These are phyloP conservation scores for Dendrophyllia cribrosa DNA, from an alignment of 64 coral and sea anemone species.

Conservation along the genomic window DNA sequence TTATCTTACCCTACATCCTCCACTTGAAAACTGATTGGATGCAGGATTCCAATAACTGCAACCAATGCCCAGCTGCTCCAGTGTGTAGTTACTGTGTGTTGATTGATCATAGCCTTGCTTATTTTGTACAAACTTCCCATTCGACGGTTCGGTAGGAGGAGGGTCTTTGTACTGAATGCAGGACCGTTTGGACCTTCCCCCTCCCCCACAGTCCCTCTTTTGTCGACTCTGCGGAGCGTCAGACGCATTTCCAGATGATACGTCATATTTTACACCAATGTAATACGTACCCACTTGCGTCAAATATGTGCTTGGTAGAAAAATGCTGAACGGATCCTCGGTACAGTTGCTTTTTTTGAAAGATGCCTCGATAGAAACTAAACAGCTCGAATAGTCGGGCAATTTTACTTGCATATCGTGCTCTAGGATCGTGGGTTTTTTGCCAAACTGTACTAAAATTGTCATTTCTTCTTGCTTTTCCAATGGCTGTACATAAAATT, in stretches of 20 bases:
- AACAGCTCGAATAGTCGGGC: conserved; percentile 47
- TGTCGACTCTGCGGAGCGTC: conserved; percentile 9
- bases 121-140: conserved; percentile 16
- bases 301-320: conserved; percentile 25
- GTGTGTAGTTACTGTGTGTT: conserved; percentile 42
- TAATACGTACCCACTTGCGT: conserved; percentile 22
- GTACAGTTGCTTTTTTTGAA: conserved; percentile 12
- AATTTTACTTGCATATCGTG: conserved; percentile 23
- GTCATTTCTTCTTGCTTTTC: conserved; percentile 22
- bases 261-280: conserved; percentile 23
- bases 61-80: conserved; percentile 36
- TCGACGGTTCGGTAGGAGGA: conserved; percentile 30
- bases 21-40: conserved; percentile 23
- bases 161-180: conserved; percentile 77
- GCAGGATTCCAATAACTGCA: conserved; percentile 51
- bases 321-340: conserved; percentile 30
- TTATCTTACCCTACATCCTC: conserved; percentile 50
- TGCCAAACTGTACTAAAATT: conserved; percentile 17
- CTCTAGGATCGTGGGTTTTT: conserved; percentile 7
- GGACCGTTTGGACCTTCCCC: conserved; percentile 36
- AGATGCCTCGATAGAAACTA: not conserved
- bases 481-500: conserved; percentile 10
- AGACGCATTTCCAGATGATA: not conserved
- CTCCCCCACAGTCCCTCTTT: conserved; percentile 52
- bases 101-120: conserved; percentile 11